Base-by-base conservation (phyloP, 2,888 invertebrate species). In the Troilus luridus region DNA sequence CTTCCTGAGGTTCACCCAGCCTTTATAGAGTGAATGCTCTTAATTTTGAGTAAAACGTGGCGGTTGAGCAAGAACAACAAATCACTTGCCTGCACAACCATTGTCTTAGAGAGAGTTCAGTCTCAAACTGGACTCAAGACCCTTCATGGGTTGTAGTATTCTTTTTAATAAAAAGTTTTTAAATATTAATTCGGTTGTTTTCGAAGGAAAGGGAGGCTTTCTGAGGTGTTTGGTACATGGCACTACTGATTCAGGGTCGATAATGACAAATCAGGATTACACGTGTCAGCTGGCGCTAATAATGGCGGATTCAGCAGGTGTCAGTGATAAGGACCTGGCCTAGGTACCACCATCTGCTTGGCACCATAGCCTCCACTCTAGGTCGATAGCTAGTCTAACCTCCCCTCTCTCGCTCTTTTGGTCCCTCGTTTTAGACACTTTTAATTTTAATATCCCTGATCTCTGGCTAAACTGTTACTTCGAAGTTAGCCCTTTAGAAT, bases 291-390 rank as follows among this genome's bases (percentile, higher is more conserved):
- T 21, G 7, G 12, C 14, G 17, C 81, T 56, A 21, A 21, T 81
- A 81, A 81, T 81, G 81, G 81, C 11, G 56, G 21, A 11, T 11
- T 41, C 81, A 81, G 81, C 81, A 81, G 81, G 81, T 81, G 81
- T 81, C 81, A 54, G 81, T 56, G 81, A 81, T 81, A 81, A 81
- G 81, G 81, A 81, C 19, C 54, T 81, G 81, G 54, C 56, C 54
- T 12, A 19, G 21, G 56, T 17, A 54, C 54, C 81, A 56, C 17
- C 54, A 1, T 41, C 10, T 12, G 81, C 81, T 54, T 54, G 81
- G 81, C 81, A 81, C 81, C 81, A 21, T 21, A 81, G 81, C 24
- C 64, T 67, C 67, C n/a, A 7, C 24, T 54, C 1, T 41, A 54
- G 81, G 81, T 81, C 81, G 81, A 81, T 81, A 41, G 54, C 54